Evolutionary conservation across 1,140 invertebrate genomes (phyloP), one percentile per base, ranked within the genome.

Genomic region (Araneus ventricosus): DNA sequence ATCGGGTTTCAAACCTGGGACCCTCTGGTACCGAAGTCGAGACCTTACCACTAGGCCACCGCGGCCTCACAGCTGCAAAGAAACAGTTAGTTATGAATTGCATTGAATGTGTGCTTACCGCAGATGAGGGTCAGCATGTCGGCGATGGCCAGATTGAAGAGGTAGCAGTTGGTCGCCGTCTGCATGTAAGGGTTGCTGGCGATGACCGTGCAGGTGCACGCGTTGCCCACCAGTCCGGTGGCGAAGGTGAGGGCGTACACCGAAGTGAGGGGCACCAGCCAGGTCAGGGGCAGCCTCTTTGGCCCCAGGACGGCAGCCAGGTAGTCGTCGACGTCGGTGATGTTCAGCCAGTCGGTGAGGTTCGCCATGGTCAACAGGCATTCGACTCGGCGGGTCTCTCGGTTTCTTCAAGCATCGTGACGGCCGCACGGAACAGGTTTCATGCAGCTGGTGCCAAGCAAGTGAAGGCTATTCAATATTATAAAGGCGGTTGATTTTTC

Each of bases 161-260:
- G 94, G 93, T 97, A 97, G 88, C 95, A 96, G 94, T 97, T 97
- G 20, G 96, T 97, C 2, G 95, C 95, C 4, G 96, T 96, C 92
- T 96, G 95, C 96, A 96, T 96, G 94, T 95, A 95, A 39, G 95
- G 95, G 93, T 96, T 96, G 61, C 95, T 94, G 6, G 95, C 94
- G 75, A 97, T 97, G 27, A 97, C 96, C 52, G 96, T 94, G 94
- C 96, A 96, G 7, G 96, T 96, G 91, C 95, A 95, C 17, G 96
- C 90, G 93, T 97, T 97, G 27, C 96, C 96, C 20, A 97, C 93
- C 0, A 96, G 94, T 22, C 96, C 96, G 0, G 95, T 95, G 6
- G 96, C 94, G 91, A 97, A 96, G 34, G 97, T 96, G 41, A 96
- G 82, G 4, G 94, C 90, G 87, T 96, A 96, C 5, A 94, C 90